Evolutionary conservation across 1,140 invertebrate genomes (phyloP).

Genomic region (Rhizoglyphus robini): DNA sequence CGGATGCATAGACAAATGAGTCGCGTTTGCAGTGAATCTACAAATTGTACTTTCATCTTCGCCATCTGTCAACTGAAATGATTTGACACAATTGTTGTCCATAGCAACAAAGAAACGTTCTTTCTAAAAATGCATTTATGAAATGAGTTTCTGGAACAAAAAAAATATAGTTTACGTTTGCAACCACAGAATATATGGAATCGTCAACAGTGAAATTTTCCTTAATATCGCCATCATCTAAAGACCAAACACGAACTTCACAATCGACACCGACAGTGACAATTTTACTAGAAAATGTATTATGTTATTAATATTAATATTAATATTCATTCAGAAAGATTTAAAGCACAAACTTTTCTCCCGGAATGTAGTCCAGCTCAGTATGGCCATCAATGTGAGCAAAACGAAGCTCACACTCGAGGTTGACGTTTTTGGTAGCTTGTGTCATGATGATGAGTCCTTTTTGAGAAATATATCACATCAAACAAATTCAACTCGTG

Average conservation of each 20-base stretch:
- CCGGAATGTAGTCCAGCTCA: neutral
- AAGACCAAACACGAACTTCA: slow-evolving; percentile 1
- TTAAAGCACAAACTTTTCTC: neutral
- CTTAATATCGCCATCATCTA: no score
- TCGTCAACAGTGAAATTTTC: no score
- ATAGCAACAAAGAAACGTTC: neutral
- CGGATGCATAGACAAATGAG: neutral
- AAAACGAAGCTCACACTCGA: neutral
- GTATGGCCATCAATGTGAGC: slow-evolving; percentile 17
- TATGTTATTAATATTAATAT: neutral
- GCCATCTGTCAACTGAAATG: neutral
- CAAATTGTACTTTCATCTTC: slow-evolving; percentile 1
- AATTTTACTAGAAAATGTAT: neutral
- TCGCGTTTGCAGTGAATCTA: slow-evolving; percentile 5
- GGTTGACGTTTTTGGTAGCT: neutral
- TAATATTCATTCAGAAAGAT: slow-evolving; percentile 9
- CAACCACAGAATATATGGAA: neutral
- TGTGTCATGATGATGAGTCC: slow-evolving; percentile 5
- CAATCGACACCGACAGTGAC: slow-evolving; percentile 9
- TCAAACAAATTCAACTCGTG: no score
- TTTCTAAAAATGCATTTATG: neutral
- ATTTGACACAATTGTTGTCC: slow-evolving; percentile 4
- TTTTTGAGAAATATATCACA: no score
- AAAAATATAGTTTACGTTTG: neutral
- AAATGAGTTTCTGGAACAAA: neutral